These are phyloP conservation scores for Stenoptilia bipunctidactyla DNA, from an alignment of 2,888 invertebrate genomes.

Conservation along the genomic window DNA sequence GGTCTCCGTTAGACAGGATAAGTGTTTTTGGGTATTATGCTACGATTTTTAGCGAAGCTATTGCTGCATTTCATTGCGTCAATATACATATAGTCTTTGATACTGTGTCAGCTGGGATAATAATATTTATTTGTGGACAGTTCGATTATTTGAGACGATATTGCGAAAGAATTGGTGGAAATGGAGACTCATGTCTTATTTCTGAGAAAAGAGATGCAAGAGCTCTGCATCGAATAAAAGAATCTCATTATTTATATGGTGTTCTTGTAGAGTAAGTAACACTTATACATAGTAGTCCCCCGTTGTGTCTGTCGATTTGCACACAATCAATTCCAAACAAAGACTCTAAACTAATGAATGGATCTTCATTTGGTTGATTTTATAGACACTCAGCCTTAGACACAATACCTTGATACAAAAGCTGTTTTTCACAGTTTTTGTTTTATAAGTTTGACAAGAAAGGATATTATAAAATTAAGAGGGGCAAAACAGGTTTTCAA, in stretches of 20 bases:
- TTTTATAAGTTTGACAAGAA: too few relatives aligned
- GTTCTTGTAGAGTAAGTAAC: constrained; percentile 32
- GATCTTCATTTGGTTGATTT: too few relatives aligned
- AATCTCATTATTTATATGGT: constrained; percentile 31
- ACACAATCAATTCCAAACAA: too few relatives aligned
- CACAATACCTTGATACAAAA: too few relatives aligned
- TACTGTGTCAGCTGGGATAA: constrained; percentile 33
- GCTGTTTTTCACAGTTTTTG: too few relatives aligned
- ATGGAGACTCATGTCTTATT: constrained; percentile 20
- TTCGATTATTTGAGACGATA: constrained; percentile 30
- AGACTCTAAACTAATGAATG: too few relatives aligned
- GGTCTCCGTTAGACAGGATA: constrained; percentile 31
- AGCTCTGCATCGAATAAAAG: constrained; percentile 35
- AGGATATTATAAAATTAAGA: too few relatives aligned
- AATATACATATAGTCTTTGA: constrained; percentile 40
- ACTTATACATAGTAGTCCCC: too few relatives aligned
- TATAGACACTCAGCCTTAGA: too few relatives aligned
- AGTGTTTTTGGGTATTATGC: constrained; percentile 26
- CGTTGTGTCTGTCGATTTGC: too few relatives aligned
- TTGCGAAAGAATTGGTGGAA: constrained; percentile 35
- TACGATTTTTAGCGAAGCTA: constrained; percentile 26
- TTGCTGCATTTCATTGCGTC: constrained; percentile 36
- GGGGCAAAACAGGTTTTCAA: too few relatives aligned
- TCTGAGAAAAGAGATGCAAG: constrained; percentile 27
- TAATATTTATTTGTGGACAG: constrained; percentile 48